These are phyloP conservation scores for Hyles euphorbiae DNA, from an alignment of 1,140 invertebrate genomes.

Conservation along the genomic window DNA sequence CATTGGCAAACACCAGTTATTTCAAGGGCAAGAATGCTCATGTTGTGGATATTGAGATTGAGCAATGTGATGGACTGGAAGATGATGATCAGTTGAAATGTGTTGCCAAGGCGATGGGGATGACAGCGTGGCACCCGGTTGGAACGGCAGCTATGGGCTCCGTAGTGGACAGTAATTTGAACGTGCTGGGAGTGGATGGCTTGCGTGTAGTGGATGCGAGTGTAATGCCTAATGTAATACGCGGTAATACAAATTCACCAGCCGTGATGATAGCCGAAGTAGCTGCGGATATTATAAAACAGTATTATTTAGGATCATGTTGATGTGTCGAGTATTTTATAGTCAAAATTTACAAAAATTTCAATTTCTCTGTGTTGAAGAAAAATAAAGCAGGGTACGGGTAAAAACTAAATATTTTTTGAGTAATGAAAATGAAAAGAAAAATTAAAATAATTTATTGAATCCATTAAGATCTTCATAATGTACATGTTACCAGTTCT, in stretches of 20 bases:
- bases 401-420: too few species aligned
- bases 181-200: conserved; percentile 70
- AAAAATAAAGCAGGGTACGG: too few species aligned
- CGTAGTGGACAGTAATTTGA: conserved; percentile 63
- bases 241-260: conserved; percentile 79
- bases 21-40: conserved; percentile 39
- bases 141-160: conserved; percentile 78
- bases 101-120: conserved; percentile 33
- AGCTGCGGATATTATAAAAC: conserved; percentile 77
- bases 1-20: conserved; percentile 40
- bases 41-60: conserved; percentile 36
- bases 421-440: too few species aligned
- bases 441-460: too few species aligned
- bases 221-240: conserved; percentile 78
- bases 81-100: conserved; percentile 27
- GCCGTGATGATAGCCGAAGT: conserved; percentile 80
- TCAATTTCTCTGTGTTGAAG: too few species aligned
- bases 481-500: too few species aligned
- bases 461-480: too few species aligned
- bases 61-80: conserved; percentile 26
- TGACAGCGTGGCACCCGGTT: conserved; percentile 55
- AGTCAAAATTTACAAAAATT: too few species aligned
- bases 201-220: conserved; percentile 79
- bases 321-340: too few species aligned
- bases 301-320: conserved; percentile 1